phyloP scores from a whole-genome alignment of 2,888 invertebrate species.

The Leptinotarsa juncta region DNA sequence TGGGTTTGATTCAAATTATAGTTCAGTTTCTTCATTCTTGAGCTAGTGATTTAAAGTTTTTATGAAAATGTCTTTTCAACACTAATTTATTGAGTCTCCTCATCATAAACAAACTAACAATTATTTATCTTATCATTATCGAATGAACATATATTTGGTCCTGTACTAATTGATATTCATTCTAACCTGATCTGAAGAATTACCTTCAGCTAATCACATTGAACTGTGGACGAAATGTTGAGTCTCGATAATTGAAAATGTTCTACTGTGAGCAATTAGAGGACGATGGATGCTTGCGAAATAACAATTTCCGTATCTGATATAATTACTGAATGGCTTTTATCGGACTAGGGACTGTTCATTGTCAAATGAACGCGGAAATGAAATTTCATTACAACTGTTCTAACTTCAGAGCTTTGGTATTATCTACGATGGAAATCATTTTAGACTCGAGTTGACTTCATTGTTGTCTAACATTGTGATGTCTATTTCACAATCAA shows the following conservation, averaged over 20 bases:
- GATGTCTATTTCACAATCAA: not conserved
- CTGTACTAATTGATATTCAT: not conserved
- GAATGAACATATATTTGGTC: not conserved
- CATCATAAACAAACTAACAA: no score
- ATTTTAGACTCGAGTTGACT: not conserved
- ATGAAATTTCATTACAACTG: constrained; percentile 3
- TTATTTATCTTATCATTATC: no score
- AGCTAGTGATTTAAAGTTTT: no score
- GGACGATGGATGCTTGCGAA: not conserved
- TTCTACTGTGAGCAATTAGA: not conserved
- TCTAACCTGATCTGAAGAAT: not conserved
- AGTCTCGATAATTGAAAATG: not conserved
- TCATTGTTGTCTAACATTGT: not conserved
- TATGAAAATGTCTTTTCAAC: no score
- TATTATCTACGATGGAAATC: not conserved
- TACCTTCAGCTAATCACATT: not conserved
- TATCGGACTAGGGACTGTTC: not conserved
- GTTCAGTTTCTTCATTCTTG: no score
- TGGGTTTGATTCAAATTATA: no score
- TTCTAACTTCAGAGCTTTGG: not conserved
- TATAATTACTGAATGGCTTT: constrained; percentile 8
- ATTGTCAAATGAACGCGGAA: not conserved
- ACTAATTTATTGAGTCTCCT: no score
- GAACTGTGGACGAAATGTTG: not conserved
- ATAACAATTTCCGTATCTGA: constrained; percentile 9